A percentile compares a stretch with the other conserved stretches of the same genome.
These are phyloP conservation scores for Naso thynnoides DNA, from an alignment of 2,797 vertebrate genomes.

Conservation along the genomic window DNA sequence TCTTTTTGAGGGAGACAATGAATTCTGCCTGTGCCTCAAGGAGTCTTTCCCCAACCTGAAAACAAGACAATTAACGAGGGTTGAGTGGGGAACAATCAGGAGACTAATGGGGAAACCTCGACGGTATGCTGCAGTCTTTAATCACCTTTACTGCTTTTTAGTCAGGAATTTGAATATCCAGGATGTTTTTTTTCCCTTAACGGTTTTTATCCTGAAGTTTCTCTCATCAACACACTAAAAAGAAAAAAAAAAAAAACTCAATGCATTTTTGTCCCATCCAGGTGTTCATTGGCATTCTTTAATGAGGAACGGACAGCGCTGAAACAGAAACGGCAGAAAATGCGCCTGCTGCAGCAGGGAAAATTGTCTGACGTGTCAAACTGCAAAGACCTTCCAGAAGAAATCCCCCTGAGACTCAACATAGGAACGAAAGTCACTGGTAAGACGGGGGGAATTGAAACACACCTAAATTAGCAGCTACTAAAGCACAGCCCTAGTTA, in stretches of 20 bases:
- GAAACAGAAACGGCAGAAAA: conserved; percentile 97
- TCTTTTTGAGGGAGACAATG: conserved; percentile 99
- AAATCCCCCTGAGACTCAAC: conserved; percentile 96
- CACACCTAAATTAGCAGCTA: background rate
- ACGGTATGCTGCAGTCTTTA: conserved; percentile 83
- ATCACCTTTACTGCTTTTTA: background rate
- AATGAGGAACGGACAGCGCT: conserved; percentile 95
- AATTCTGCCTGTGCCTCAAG: conserved; percentile 98
- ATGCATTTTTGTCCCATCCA: conserved; percentile 60
- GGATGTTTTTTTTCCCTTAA: background rate
- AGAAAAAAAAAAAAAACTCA: background rate
- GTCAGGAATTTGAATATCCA: background rate
- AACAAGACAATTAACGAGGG: conserved; percentile 96
- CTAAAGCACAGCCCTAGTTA: background rate
- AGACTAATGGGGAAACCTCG: conserved; percentile 98
- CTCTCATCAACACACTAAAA: conserved; percentile 1
- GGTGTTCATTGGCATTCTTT: conserved; percentile 99
- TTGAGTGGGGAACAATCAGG: conserved; percentile 98
- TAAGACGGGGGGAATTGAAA: conserved; percentile 38
- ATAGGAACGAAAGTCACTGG: conserved; percentile 98
- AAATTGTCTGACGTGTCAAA: conserved; percentile 95
- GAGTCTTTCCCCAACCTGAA: conserved; percentile 98
- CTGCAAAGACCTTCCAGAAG: conserved; percentile 98
- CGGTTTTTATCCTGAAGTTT: background rate
- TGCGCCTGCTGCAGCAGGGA: conserved; percentile 95